Conservation (phyloP, 2,888 invertebrate species). For the Tetheella fluctuosa region DNA sequence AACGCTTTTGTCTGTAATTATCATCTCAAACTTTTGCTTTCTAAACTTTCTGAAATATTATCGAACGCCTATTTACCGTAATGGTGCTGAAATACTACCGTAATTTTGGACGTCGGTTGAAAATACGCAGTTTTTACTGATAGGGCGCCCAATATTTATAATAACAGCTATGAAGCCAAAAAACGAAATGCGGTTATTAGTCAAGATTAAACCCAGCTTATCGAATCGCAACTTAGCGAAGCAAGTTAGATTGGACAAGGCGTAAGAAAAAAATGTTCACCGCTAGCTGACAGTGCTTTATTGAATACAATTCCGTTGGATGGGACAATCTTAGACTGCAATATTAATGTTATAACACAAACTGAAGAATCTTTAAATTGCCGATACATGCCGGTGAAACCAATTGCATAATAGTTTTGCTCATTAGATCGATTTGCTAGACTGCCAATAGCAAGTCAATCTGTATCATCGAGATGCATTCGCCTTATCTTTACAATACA, state of each 20-base stretch:
- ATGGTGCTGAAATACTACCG: slow-evolving; percentile 1
- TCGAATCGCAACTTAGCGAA: slow-evolving; percentile 57
- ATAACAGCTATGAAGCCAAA: slow-evolving; percentile 19
- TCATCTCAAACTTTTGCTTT: slow-evolving; percentile 61
- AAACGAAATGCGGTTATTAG: slow-evolving; percentile 39
- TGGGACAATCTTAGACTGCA: slow-evolving; percentile 52
- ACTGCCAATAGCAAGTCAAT: slow-evolving; percentile 1
- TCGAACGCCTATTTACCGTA: slow-evolving; percentile 7
- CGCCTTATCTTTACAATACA: slow-evolving; percentile 7
- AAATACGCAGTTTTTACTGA: slow-evolving; percentile 16
- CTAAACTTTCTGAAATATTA: slow-evolving; percentile 43
- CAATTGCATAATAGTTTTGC: slow-evolving; percentile 27
- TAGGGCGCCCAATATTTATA: slow-evolving; percentile 18
- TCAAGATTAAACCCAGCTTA: slow-evolving; percentile 50
- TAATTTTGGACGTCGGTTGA: background rate
- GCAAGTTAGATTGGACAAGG: slow-evolving; percentile 56
- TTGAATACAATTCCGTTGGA: slow-evolving; percentile 73
- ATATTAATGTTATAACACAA: background rate
- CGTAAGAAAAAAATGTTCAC: slow-evolving; percentile 69
- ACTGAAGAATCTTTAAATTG: background rate
- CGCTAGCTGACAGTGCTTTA: slow-evolving; percentile 81
- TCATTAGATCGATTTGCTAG: slow-evolving; percentile 3
- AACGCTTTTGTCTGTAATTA: slow-evolving; percentile 48
- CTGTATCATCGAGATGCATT: background rate
- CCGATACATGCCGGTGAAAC: slow-evolving; percentile 22